A percentile compares a stretch with the other conserved stretches of the same genome.
These are phyloP conservation scores for Colostygia pectinataria DNA, from an alignment of 2,888 invertebrate species.

Conservation along the genomic window DNA sequence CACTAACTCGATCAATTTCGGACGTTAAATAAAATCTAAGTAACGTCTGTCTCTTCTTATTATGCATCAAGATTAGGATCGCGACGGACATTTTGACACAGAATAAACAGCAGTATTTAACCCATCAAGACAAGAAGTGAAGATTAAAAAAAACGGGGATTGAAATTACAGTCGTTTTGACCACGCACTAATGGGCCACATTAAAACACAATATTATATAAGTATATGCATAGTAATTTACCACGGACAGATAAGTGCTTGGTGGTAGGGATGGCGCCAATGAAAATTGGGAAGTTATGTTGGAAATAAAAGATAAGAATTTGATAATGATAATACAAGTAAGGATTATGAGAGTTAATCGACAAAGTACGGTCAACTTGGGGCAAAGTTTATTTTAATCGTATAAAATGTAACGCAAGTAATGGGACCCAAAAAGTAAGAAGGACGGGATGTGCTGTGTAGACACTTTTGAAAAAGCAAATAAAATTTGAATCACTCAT, in stretches of 20 bases:
- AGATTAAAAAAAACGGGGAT: slow-evolving; percentile 70
- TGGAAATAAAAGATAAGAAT: slow-evolving; percentile 37
- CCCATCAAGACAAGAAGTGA: slow-evolving; percentile 70
- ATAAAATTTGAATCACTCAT: too few relatives aligned
- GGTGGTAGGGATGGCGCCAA: slow-evolving; percentile 51
- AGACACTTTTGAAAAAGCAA: too few relatives aligned
- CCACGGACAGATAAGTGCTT: slow-evolving; percentile 58
- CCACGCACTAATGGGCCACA: slow-evolving; percentile 74
- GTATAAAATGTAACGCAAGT: too few relatives aligned
- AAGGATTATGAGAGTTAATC: slow-evolving; percentile 14
- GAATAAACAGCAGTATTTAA: slow-evolving; percentile 42
- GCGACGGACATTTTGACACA: slow-evolving; percentile 63
- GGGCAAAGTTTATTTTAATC: background rate
- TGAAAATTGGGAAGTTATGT: slow-evolving; percentile 45
- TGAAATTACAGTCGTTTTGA: slow-evolving; percentile 76
- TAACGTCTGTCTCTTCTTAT: slow-evolving; percentile 81
- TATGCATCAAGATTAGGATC: slow-evolving; percentile 77
- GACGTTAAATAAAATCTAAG: slow-evolving; percentile 82
- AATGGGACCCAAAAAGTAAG: too few relatives aligned
- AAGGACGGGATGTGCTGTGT: too few relatives aligned
- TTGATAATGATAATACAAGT: slow-evolving; percentile 34
- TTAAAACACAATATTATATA: slow-evolving; percentile 54
- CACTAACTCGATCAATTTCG: slow-evolving; percentile 72
- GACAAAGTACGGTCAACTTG: background rate
- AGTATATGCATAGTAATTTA: slow-evolving; percentile 50